Evolutionary conservation across 1,140 invertebrate species (phyloP).

Genomic region (Halotydeus destructor): DNA sequence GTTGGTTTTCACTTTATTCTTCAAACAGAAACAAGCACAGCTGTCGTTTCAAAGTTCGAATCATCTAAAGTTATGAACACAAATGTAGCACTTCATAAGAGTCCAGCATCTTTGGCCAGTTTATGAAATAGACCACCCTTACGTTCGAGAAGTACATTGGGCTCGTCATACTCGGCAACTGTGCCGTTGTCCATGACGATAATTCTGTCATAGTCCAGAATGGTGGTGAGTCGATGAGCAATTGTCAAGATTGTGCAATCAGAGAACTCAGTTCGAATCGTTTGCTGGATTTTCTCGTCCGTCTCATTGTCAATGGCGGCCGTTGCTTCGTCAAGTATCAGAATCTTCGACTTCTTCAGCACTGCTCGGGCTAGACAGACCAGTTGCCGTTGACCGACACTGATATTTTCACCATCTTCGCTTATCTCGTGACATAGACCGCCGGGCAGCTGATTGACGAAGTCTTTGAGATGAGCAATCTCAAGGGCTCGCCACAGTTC

Average conservation of each 20-base stretch:
- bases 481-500: conserved; percentile 16
- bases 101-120: too few species aligned
- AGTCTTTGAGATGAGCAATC: conserved; percentile 30
- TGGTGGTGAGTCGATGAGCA: conserved; percentile 25
- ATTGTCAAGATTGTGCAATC: conserved; percentile 21
- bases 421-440: conserved; percentile 30
- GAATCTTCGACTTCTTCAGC: conserved; percentile 23
- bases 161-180: conserved; percentile 72
- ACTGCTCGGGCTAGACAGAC: conserved; percentile 37
- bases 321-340: conserved; percentile 31
- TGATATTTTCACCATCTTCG: conserved; percentile 56
- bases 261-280: conserved; percentile 17
- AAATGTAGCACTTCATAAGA: too few species aligned
- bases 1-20: too few species aligned
- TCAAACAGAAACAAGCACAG: too few species aligned
- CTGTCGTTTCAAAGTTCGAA: too few species aligned
- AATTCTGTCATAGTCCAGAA: conserved; percentile 20
- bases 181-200: conserved; percentile 23
- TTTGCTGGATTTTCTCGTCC: conserved; percentile 23
- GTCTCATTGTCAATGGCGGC: conserved; percentile 25
- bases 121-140: background rate
- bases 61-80: too few species aligned
- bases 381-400: conserved; percentile 57
- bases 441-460: conserved; percentile 38
- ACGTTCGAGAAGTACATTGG: conserved; percentile 40